Percentiles rank a stretch among this genome's conserved stretches.
Evolutionary conservation across 1,140 invertebrate species (phyloP).

Genomic region (Triops longicaudatus): DNA sequence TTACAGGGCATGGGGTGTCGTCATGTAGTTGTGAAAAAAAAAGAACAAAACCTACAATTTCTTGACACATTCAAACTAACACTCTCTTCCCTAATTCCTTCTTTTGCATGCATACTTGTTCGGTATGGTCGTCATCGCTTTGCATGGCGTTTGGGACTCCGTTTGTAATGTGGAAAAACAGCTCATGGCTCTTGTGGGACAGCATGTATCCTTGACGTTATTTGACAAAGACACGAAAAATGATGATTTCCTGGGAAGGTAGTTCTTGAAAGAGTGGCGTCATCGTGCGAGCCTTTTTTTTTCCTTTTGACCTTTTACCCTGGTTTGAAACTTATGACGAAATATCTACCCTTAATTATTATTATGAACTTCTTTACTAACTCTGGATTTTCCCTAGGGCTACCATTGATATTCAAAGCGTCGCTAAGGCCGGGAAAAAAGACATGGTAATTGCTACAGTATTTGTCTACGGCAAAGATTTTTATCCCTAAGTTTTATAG

Average conservation of each 20-base stretch:
- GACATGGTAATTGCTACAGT: conserved; percentile 52
- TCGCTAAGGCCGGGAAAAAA: conserved; percentile 54
- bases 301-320: neutral
- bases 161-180: neutral
- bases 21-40: neutral
- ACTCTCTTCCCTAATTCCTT: neutral
- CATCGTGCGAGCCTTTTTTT: conserved; percentile 6
- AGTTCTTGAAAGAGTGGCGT: conserved; percentile 33
- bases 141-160: neutral
- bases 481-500: conserved; percentile 44
- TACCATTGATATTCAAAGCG: conserved; percentile 55
- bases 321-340: neutral
- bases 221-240: conserved; percentile 71
- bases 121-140: neutral
- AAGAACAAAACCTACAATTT: neutral
- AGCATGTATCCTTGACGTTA: conserved; percentile 36
- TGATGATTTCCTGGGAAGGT: conserved; percentile 76
- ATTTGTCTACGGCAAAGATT: neutral
- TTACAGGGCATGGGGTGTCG: neutral
- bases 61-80: neutral
- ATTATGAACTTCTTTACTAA: neutral
- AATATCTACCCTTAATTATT: conserved; percentile 17
- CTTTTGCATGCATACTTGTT: neutral
- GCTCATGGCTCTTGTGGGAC: conserved; percentile 10
- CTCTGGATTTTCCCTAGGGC: conserved; percentile 42